These are phyloP conservation scores for Ginglymostoma cirratum DNA, from an alignment of 2,113 vertebrate genomes.

Conservation along the genomic window DNA sequence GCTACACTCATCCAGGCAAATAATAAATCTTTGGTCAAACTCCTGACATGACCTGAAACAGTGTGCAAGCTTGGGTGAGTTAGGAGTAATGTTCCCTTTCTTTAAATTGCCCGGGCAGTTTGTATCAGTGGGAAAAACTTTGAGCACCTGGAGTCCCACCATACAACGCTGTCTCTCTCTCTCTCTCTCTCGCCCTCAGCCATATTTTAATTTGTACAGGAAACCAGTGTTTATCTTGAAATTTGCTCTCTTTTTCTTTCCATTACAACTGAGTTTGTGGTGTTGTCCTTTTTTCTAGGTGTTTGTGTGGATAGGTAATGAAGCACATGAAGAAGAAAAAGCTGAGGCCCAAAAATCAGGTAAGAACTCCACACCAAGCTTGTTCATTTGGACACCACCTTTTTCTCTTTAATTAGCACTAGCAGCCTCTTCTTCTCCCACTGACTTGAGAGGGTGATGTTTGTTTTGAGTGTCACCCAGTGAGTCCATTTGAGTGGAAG, in stretches of 20 bases:
- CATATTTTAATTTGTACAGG: neutral
- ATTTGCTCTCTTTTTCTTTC: neutral
- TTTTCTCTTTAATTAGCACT: neutral
- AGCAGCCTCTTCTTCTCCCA: neutral
- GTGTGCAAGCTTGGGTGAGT: too few species aligned
- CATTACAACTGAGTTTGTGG: neutral
- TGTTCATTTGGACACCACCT: neutral
- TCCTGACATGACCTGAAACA: neutral
- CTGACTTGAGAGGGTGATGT: too few species aligned
- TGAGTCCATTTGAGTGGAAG: too few species aligned
- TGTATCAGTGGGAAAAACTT: neutral
- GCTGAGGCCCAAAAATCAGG: constrained; percentile 79
- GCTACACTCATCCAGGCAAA: neutral
- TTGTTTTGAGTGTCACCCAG: too few species aligned
- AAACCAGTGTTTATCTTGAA: neutral
- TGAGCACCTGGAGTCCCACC: neutral
- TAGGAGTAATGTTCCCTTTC: neutral
- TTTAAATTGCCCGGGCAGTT: neutral
- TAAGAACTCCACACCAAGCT: constrained; percentile 45
- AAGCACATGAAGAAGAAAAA: constrained; percentile 91
- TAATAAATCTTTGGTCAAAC: neutral
- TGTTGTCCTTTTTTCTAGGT: constrained; percentile 57
- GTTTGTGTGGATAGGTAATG: constrained; percentile 94
- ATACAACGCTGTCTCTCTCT: neutral
- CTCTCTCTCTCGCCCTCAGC: neutral